Conservation (phyloP, 2,797 vertebrate species). For the Cyclopterus lumpus region DNA sequence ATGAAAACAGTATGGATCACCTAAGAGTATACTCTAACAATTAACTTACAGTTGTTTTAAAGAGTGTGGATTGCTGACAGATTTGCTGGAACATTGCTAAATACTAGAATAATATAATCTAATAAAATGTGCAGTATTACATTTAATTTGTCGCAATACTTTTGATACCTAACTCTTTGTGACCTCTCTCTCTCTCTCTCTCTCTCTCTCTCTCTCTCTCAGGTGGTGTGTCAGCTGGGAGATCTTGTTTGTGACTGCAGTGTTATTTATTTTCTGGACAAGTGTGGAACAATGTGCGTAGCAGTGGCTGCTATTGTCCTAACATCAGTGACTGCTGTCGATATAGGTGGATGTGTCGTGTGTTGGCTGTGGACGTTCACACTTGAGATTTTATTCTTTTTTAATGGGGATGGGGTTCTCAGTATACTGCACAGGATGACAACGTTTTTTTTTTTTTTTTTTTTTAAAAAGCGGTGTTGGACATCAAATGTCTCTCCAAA, state of each 20-base stretch:
- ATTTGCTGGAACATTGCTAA: not conserved
- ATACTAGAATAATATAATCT: not conserved
- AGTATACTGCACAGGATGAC: slow-evolving; percentile 83
- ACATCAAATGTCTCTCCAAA: slow-evolving; percentile 45
- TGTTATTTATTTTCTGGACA: slow-evolving; percentile 87
- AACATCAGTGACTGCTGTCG: slow-evolving; percentile 62
- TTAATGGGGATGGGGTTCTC: slow-evolving; percentile 36
- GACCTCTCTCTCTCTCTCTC: slow-evolving; percentile 9
- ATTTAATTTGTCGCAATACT: not conserved
- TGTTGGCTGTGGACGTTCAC: slow-evolving; percentile 51
- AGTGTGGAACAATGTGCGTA: slow-evolving; percentile 83
- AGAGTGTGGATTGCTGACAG: not conserved
- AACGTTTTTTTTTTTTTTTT: slow-evolving; percentile 65
- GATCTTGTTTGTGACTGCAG: slow-evolving; percentile 86
- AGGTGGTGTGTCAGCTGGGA: slow-evolving; percentile 85
- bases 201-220: slow-evolving; percentile 41
- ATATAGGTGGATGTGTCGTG: slow-evolving; percentile 54
- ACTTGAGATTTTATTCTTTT: slow-evolving; percentile 63
- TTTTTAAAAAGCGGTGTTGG: slow-evolving; percentile 61
- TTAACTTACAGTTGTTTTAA: not conserved
- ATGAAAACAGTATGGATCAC: not conserved
- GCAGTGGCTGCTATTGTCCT: slow-evolving; percentile 64
- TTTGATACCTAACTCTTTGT: not conserved
- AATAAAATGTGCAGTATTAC: not conserved
- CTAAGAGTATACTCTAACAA: not conserved